Conservation (phyloP, 2,113 vertebrate species). For the Eulemur rufifrons region DNA sequence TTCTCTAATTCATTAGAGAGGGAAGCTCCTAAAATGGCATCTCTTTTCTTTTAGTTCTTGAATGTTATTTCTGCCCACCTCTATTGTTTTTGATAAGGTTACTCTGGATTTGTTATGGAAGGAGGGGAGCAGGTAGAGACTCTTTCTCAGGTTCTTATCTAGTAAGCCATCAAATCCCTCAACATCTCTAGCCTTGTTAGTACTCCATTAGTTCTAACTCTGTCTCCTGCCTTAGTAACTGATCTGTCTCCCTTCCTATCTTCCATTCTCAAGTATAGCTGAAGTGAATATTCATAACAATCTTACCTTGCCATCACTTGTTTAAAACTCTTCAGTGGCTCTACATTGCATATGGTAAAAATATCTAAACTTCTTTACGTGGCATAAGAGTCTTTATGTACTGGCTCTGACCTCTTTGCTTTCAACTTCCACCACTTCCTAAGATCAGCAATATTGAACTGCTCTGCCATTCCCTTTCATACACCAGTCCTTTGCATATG, state of each 20-base stretch:
- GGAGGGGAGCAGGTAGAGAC: background rate
- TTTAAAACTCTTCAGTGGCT: background rate
- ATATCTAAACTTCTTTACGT: background rate
- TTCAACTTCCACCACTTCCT: background rate
- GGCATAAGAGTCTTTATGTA: background rate
- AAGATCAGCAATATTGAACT: background rate
- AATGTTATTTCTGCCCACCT: background rate
- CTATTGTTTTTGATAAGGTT: constrained; percentile 3
- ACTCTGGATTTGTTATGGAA: background rate
- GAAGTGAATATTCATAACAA: background rate
- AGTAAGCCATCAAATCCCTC: background rate
- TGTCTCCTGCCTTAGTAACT: background rate
- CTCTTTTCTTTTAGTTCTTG: background rate
- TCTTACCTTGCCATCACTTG: background rate
- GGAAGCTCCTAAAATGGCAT: background rate
- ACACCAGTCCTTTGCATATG: background rate
- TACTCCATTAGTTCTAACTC: background rate
- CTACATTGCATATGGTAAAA: background rate
- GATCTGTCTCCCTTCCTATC: background rate
- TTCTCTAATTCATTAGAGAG: background rate
- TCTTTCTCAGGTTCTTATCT: background rate
- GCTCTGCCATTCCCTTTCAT: background rate
- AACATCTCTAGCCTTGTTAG: background rate
- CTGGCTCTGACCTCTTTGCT: background rate
- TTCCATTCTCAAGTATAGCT: background rate